phyloP scores from a whole-genome alignment of 2,113 vertebrate genomes.

The Pterocles burchelli region DNA sequence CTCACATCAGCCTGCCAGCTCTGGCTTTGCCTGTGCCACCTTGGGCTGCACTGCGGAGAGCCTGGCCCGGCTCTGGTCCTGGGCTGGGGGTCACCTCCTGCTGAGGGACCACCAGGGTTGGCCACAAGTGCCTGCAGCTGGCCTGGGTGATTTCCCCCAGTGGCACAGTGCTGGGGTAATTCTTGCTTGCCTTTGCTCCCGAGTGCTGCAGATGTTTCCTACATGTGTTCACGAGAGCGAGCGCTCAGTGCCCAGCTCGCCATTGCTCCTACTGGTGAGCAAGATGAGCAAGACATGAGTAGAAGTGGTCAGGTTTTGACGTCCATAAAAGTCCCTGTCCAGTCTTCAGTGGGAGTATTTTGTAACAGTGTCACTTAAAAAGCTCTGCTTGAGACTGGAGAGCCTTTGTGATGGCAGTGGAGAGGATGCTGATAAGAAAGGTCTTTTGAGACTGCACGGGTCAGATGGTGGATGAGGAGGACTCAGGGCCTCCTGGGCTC shows the following conservation, averaged over 20 bases:
- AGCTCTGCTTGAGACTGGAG: not conserved
- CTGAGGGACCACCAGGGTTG: accelerated
- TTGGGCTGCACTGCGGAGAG: accelerated
- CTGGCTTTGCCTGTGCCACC: not conserved
- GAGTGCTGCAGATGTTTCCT: not conserved
- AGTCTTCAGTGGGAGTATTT: not conserved
- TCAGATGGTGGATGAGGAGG: not conserved
- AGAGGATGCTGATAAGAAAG: not conserved
- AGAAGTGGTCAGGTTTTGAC: not conserved
- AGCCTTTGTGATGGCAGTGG: not conserved
- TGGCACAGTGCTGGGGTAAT: accelerated
- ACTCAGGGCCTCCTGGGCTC: accelerated
- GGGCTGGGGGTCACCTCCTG: accelerated
- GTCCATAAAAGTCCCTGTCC: not conserved
- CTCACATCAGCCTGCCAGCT: not conserved
- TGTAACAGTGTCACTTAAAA: not conserved
- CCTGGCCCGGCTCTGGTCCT: not conserved
- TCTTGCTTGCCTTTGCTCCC: not conserved
- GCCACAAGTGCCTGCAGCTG: accelerated
- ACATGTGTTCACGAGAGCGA: accelerated
- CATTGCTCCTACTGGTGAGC: not conserved
- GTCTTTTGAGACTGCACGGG: not conserved
- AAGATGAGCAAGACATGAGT: not conserved
- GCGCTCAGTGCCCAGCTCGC: not conserved
- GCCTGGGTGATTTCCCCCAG: not conserved